Percentiles rank a stretch among this genome's conserved stretches.
These are phyloP conservation scores for Epizoanthus stellaris DNA, from an alignment of 92 coral and sea anemone species.

Conservation along the genomic window DNA sequence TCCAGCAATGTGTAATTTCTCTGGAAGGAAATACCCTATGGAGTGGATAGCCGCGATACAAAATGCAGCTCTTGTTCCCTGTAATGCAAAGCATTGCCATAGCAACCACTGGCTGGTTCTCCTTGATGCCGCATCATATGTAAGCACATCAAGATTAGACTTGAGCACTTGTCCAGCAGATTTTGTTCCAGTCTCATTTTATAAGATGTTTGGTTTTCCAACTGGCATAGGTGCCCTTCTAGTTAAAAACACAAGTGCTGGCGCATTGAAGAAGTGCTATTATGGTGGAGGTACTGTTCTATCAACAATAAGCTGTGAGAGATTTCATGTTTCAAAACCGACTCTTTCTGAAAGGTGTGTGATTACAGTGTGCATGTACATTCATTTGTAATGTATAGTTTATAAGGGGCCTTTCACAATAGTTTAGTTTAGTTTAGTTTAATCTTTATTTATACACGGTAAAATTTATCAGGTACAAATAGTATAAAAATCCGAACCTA, in stretches of 20 bases:
- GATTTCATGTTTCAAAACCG: slow-evolving; percentile 71
- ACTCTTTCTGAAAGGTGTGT: slow-evolving; percentile 78
- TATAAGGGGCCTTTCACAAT: no score
- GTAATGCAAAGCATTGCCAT: slow-evolving; percentile 14
- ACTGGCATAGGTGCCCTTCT: slow-evolving; percentile 95
- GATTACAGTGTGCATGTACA: not conserved
- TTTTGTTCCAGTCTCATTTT: slow-evolving; percentile 93
- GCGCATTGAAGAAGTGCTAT: slow-evolving; percentile 70
- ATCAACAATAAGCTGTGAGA: slow-evolving; percentile 81
- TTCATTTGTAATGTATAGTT: not conserved
- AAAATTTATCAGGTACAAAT: no score
- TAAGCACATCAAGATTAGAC: slow-evolving; percentile 88
- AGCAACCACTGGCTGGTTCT: slow-evolving; percentile 77
- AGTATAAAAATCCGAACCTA: no score
- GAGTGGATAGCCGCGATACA: slow-evolving; percentile 70
- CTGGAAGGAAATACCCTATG: slow-evolving; percentile 89
- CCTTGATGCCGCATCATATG: slow-evolving; percentile 93
- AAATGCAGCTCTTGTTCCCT: slow-evolving; percentile 28
- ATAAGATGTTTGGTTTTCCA: slow-evolving; percentile 96
- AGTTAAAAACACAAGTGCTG: slow-evolving; percentile 75
- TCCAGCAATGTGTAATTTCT: slow-evolving; percentile 97
- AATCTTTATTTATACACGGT: no score
- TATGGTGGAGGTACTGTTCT: slow-evolving; percentile 97
- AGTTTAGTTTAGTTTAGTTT: no score
- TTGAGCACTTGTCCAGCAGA: slow-evolving; percentile 73